Percentiles rank a stretch among this genome's conserved stretches.
phyloP scores from a whole-genome alignment of 2,888 invertebrate species.

The Nomada ruficornis region DNA sequence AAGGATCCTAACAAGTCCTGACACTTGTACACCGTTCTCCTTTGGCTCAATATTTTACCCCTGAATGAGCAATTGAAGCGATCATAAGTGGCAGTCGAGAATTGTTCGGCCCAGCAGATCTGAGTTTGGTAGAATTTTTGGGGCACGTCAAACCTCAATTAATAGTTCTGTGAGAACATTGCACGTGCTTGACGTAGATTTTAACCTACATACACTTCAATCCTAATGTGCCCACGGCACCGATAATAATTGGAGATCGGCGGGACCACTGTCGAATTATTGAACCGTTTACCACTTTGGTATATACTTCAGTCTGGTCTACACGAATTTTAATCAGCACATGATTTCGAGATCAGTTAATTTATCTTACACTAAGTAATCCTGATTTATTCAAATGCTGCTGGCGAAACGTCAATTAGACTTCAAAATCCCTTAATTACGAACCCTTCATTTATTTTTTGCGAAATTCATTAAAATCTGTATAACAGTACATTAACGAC shows the following conservation, averaged over 20 bases:
- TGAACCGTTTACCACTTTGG: conserved; percentile 35
- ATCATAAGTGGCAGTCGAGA: conserved; percentile 9
- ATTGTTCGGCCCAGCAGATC: not conserved
- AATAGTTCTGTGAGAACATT: conserved; percentile 52
- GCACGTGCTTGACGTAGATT: conserved; percentile 47
- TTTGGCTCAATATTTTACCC: not conserved
- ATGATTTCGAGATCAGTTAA: conserved; percentile 35
- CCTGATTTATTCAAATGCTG: conserved; percentile 20
- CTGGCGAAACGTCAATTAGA: no score
- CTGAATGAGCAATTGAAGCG: not conserved
- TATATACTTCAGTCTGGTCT: conserved; percentile 6
- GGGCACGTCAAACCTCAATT: conserved; percentile 37
- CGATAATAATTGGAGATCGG: conserved; percentile 56
- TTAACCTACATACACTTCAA: conserved; percentile 48
- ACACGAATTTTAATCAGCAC: conserved; percentile 8
- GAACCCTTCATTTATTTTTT: not conserved
- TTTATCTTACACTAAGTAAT: conserved; percentile 21
- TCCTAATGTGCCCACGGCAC: conserved; percentile 17
- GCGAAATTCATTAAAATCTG: not conserved
- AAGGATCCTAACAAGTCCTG: no score
- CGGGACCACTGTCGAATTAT: conserved; percentile 45
- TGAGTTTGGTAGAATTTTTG: conserved; percentile 37
- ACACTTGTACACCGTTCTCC: no score
- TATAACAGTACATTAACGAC: no score
- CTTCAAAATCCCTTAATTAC: no score